Conservation (phyloP, 37 sponge, comb jelly and placozoan species). For the Petrosia ficiformis region DNA sequence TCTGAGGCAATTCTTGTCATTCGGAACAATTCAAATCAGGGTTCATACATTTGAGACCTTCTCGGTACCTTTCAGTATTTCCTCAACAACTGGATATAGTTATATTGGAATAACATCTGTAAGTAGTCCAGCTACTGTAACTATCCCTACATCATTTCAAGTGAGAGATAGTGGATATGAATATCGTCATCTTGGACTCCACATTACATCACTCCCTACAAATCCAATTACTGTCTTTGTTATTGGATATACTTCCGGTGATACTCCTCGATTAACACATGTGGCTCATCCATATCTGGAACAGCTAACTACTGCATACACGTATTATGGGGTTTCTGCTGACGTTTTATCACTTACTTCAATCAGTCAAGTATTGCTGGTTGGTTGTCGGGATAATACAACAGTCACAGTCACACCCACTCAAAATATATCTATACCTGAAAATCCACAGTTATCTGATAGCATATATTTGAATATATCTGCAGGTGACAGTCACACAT, state of each 20-base stretch:
- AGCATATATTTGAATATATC: neutral
- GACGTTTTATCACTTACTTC: neutral
- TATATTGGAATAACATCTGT: neutral
- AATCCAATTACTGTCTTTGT: neutral
- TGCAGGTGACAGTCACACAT: neutral
- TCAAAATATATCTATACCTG: neutral
- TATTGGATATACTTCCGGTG: no score
- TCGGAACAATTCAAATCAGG: no score
- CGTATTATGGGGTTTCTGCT: neutral
- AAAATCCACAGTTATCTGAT: neutral
- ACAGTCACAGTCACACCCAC: neutral
- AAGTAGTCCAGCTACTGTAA: neutral
- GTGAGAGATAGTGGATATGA: neutral
- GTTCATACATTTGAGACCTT: no score
- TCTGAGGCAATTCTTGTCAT: no score
- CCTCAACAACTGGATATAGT: neutral
- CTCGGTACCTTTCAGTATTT: neutral
- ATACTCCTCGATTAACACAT: no score
- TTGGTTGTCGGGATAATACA: neutral
- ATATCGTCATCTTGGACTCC: neutral
- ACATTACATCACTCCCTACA: neutral
- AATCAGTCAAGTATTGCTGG: neutral
- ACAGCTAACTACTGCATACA: slow-evolving; percentile 1
- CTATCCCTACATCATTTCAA: neutral
- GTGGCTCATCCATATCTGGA: no score